A percentile compares a stretch with the other conserved stretches of the same genome.
Conservation (phyloP, 2,113 vertebrate species). For the Numenius arquata region DNA sequence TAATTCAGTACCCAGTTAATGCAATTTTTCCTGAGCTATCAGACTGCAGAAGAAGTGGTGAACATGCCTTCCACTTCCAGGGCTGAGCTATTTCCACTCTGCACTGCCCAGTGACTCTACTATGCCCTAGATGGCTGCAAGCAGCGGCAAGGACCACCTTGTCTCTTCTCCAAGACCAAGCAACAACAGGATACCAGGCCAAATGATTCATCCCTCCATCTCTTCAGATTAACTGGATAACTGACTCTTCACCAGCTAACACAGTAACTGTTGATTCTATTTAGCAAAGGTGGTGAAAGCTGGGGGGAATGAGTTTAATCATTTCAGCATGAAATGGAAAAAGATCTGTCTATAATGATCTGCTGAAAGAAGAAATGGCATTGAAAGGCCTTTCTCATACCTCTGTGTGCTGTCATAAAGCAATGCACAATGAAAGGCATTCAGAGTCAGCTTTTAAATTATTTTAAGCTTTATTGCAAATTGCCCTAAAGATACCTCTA, state of each 20-base stretch:
- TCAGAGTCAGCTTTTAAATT: not conserved
- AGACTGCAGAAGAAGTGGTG: not conserved
- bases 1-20: not conserved
- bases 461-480: constrained; percentile 9
- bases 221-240: not conserved
- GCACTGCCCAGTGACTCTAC: not conserved
- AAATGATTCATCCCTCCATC: not conserved
- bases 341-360: not conserved
- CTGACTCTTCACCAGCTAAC: not conserved
- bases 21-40: not conserved
- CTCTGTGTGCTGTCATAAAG: not conserved
- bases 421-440: not conserved
- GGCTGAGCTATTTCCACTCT: not conserved
- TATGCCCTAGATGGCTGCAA: not conserved
- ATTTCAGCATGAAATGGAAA: not conserved
- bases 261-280: not conserved
- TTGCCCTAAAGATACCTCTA: not conserved
- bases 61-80: not conserved
- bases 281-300: not conserved
- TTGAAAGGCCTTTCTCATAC: not conserved
- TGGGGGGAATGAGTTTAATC: not conserved
- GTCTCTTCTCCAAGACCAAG: not conserved
- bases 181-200: not conserved
- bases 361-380: not conserved
- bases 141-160: not conserved